These are phyloP conservation scores for Glossophaga mutica DNA, from an alignment of 2,797 vertebrate species.

Conservation along the genomic window DNA sequence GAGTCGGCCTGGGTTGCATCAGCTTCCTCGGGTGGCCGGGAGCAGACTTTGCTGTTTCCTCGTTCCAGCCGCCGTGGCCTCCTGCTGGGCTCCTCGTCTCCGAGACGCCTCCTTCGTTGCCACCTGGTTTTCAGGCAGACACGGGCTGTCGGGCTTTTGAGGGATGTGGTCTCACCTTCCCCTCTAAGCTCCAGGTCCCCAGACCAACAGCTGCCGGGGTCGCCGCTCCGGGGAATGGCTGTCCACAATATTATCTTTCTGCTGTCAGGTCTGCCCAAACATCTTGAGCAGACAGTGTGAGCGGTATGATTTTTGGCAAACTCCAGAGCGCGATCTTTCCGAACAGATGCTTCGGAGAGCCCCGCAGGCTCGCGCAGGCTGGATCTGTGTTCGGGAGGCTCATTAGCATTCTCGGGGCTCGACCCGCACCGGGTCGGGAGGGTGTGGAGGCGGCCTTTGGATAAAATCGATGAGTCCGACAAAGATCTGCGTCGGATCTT, in stretches of 20 bases:
- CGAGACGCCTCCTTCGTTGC: rapidly evolving
- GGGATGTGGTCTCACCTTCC: not conserved
- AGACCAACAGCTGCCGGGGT: rapidly evolving
- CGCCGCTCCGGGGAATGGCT: too few relatives aligned
- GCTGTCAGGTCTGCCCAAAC: not conserved
- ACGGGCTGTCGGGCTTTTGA: not conserved
- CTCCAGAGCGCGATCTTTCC: not conserved
- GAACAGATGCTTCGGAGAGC: not conserved
- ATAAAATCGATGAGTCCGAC: not conserved
- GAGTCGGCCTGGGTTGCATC: constrained; percentile 22
- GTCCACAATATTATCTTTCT: not conserved
- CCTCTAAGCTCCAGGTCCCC: not conserved
- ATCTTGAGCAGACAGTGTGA: not conserved
- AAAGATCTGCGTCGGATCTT: not conserved
- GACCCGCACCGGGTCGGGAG: not conserved
- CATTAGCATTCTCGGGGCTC: not conserved
- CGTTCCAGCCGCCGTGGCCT: not conserved
- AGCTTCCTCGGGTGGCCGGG: constrained; percentile 34
- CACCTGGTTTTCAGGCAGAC: not conserved
- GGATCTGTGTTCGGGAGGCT: not conserved
- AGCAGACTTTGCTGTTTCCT: constrained; percentile 14
- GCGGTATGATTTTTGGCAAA: not conserved
- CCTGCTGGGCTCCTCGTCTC: not conserved
- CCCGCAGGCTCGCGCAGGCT: rapidly evolving
- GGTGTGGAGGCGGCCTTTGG: not conserved